phyloP scores from a whole-genome alignment of 2,888 invertebrate genomes.

The Dinocampus coccinellae region DNA sequence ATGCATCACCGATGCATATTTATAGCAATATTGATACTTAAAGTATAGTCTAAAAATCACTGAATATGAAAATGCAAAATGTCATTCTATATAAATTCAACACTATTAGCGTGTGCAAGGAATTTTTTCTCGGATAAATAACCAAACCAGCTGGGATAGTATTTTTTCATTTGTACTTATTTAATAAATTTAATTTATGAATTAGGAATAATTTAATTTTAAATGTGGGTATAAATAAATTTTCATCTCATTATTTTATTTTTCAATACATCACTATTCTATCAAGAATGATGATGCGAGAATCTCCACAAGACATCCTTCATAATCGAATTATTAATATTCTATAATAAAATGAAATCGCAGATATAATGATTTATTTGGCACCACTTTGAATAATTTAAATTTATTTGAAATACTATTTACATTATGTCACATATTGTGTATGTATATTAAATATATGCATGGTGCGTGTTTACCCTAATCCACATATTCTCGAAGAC shows the following conservation, averaged over 20 bases:
- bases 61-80: not conserved
- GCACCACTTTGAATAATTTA: too few relatives aligned
- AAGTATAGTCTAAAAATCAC: not conserved
- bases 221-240: not conserved
- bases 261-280: not conserved
- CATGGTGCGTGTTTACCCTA: conserved; percentile 14
- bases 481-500: conserved; percentile 38
- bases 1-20: too few relatives aligned
- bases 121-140: not conserved
- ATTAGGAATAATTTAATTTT: not conserved
- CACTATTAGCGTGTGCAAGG: not conserved
- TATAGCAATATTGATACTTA: too few relatives aligned
- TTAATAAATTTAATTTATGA: not conserved
- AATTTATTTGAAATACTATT: not conserved
- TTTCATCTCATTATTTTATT: not conserved
- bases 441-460: too few relatives aligned
- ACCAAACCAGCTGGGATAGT: not conserved
- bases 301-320: not conserved
- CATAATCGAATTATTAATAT: not conserved
- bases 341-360: not conserved
- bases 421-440: too few relatives aligned
- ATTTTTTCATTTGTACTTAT: not conserved
- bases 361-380: not conserved
- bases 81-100: not conserved
- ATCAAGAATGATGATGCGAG: not conserved